Evolutionary conservation across 2,888 invertebrate genomes (phyloP), one percentile per base, ranked within the genome.

Genomic region (Ditula angustiorana): DNA sequence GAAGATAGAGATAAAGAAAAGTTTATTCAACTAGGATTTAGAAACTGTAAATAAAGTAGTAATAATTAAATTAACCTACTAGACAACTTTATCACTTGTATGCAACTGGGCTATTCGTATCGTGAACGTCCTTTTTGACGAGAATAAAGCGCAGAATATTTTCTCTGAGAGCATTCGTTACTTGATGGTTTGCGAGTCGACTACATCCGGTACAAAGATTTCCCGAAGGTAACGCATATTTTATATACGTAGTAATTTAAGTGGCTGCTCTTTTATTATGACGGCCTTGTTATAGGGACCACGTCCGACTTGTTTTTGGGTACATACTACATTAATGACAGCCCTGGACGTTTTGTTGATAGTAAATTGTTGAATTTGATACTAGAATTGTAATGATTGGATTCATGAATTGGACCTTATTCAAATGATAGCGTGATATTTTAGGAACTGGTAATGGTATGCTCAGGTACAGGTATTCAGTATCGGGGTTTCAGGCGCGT

Each of bases 161-260:
- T 70, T 69, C 85, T 80, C 82, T 13, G 59, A 71, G 81, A 85
- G 74, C 74, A 77, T 85, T 86, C 79, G 82, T 85, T 83, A 82
- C 83, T 78, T 79, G 83, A 85, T 82, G 83, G 82, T 77, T 85
- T 84, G 83, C 78, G 83, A 82, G 82, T 80, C 79, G 80, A 82
- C 81, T 85, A 83, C 80, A 80, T 80, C 77, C 73, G 81, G 74
- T 75, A 78, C 77, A 76, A 77, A 88, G 87, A 90, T 90, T 90
- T 90, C 90, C 90, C 90, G 77, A 61, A 80, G 88, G 89, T 83
- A 82, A 84, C 81, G 87, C 88, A 88, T 89, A 87, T 86, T 87
- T 88, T 84, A 88, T 86, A 82, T 78, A 78, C 76, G 78, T 76
- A 81, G 82, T 87, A 85, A 87, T 89, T 86, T 85, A 85, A 88